phyloP scores from a whole-genome alignment of 2,113 vertebrate genomes.

The Platichthys flesus region DNA sequence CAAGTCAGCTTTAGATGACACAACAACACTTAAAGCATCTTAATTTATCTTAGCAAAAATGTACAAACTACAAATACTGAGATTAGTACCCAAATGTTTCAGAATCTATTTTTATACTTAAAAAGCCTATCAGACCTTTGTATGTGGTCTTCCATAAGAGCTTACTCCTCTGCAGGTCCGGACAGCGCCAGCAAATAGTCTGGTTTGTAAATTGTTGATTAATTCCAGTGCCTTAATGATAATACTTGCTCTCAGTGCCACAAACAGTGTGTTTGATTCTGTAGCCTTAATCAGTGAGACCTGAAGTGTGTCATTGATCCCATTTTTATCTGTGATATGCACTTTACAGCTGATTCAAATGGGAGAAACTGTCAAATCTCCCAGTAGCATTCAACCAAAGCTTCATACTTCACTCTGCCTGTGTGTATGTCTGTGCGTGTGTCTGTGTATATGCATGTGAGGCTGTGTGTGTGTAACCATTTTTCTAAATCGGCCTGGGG shows the following conservation, averaged over 20 bases:
- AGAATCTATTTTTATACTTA: slow-evolving; percentile 73
- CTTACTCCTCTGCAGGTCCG: slow-evolving; percentile 62
- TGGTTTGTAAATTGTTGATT: slow-evolving; percentile 52
- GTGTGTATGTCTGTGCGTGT: slow-evolving; percentile 20
- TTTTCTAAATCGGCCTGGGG: slow-evolving; percentile 45
- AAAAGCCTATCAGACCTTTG: slow-evolving; percentile 60
- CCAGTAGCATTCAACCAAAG: slow-evolving; percentile 86
- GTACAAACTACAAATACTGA: slow-evolving; percentile 65
- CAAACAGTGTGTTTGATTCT: slow-evolving; percentile 73
- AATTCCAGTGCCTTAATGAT: slow-evolving; percentile 63
- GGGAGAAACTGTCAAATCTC: slow-evolving; percentile 71
- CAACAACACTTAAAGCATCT: slow-evolving; percentile 76
- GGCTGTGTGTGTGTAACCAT: neutral
- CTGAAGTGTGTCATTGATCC: slow-evolving; percentile 70
- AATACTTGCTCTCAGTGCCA: slow-evolving; percentile 48
- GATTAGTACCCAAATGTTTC: slow-evolving; percentile 61
- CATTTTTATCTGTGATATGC: slow-evolving; percentile 82
- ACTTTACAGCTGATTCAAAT: slow-evolving; percentile 83
- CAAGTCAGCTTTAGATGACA: slow-evolving; percentile 53
- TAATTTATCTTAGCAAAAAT: slow-evolving; percentile 71
- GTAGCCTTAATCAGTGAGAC: slow-evolving; percentile 80
- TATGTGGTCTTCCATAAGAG: slow-evolving; percentile 72
- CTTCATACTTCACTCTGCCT: slow-evolving; percentile 74
- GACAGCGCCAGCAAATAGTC: slow-evolving; percentile 42
- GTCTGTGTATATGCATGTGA: neutral